phyloP scores from a whole-genome alignment of 2,113 vertebrate genomes.

The Orientallactaga bullata region DNA sequence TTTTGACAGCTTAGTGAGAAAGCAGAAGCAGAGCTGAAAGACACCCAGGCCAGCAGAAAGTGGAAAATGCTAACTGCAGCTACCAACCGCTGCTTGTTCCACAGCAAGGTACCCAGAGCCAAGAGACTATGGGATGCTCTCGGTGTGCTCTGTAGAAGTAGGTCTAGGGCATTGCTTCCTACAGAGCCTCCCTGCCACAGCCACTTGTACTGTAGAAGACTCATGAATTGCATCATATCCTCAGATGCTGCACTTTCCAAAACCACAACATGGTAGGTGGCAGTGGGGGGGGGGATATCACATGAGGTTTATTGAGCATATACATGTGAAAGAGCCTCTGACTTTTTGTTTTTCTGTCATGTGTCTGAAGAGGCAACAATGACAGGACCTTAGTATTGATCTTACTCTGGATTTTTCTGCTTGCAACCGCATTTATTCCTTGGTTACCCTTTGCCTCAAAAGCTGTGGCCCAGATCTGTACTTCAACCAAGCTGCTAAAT shows the following conservation, averaged over 20 bases:
- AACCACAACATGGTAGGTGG: background rate
- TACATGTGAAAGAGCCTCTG: background rate
- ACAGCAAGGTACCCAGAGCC: background rate
- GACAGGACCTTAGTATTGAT: background rate
- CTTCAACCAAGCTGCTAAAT: background rate
- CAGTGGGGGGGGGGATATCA: background rate
- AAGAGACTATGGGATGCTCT: background rate
- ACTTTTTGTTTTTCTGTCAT: constrained; percentile 36
- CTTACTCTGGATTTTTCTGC: background rate
- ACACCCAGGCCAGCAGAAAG: background rate
- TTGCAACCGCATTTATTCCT: constrained; percentile 22
- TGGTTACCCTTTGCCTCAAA: constrained; percentile 42
- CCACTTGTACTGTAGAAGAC: background rate
- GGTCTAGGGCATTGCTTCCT: background rate
- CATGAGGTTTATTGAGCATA: background rate
- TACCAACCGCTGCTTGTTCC: background rate
- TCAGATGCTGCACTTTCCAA: constrained; percentile 21
- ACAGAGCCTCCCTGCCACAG: background rate
- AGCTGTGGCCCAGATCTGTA: constrained; percentile 59
- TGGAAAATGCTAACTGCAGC: background rate
- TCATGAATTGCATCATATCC: background rate
- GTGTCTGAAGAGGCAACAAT: background rate
- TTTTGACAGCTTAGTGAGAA: constrained; percentile 33
- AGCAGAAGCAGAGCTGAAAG: constrained; percentile 16
- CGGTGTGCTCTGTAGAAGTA: background rate